A percentile compares a stretch with the other conserved stretches of the same genome.
Conservation (phyloP, 2,888 invertebrate species). For the Willowsia nigromaculata region DNA sequence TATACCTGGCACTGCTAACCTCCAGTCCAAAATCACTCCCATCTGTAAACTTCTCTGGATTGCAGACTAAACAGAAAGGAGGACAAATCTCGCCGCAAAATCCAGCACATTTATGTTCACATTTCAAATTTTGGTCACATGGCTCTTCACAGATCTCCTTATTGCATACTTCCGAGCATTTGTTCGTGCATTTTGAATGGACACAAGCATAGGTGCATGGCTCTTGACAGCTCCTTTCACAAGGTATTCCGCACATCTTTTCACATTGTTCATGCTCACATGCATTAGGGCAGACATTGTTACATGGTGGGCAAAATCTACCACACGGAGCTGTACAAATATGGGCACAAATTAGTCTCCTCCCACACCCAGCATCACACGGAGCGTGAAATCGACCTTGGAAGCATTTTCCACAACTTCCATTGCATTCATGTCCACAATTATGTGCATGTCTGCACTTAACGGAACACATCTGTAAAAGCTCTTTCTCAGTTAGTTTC, state of each 20-base stretch:
- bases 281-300: conserved; percentile 15
- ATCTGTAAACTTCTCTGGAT: conserved; percentile 79
- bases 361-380: conserved; percentile 83
- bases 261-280: conserved; percentile 76
- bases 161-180: conserved; percentile 80
- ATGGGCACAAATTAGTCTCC: conserved; percentile 85
- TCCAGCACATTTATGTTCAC: conserved; percentile 81
- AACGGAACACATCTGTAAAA: too few species aligned
- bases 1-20: conserved; percentile 50
- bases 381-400: conserved; percentile 84
- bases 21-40: not conserved
- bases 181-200: conserved; percentile 68
- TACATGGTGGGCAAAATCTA: conserved; percentile 6
- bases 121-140: conserved; percentile 79
- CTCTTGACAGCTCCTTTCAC: conserved; percentile 56
- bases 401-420: conserved; percentile 82
- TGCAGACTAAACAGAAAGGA: conserved; percentile 83
- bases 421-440: not conserved
- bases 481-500: not conserved
- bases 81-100: conserved; percentile 88
- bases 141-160: conserved; percentile 79
- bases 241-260: conserved; percentile 71
- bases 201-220: conserved; percentile 49
- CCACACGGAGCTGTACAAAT: conserved; percentile 79
- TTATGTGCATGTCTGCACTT: not conserved